Evolutionary conservation across 1,140 invertebrate species (phyloP).

Genomic region (Leucophenga varia): DNA sequence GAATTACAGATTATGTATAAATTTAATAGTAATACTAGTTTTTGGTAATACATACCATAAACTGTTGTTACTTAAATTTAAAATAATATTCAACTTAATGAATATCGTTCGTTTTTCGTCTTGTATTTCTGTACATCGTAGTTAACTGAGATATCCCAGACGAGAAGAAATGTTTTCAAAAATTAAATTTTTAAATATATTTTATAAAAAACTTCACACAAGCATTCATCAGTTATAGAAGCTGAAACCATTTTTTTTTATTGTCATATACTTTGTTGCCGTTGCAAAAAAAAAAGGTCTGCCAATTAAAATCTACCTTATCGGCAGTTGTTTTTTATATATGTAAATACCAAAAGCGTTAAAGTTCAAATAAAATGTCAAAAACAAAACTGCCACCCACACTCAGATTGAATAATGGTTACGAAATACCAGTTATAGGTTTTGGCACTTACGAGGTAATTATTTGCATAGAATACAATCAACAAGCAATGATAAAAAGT

Average conservation of each 20-base stretch:
- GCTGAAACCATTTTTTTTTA: background rate
- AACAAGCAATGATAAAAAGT: constrained; percentile 64
- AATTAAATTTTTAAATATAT: background rate
- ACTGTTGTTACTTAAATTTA: background rate
- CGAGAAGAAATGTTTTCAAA: background rate
- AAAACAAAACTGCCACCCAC: too few relatives aligned
- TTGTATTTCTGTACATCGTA: background rate
- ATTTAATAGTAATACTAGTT: constrained; percentile 61
- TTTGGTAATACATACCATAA: background rate
- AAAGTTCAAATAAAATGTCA: too few relatives aligned
- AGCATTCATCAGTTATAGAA: background rate
- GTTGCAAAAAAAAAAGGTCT: too few relatives aligned
- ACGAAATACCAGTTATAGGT: too few relatives aligned
- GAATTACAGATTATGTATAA: constrained; percentile 63
- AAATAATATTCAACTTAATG: too few relatives aligned
- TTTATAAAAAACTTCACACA: background rate
- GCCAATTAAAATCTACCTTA: too few relatives aligned
- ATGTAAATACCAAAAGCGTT: too few relatives aligned
- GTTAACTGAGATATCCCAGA: background rate
- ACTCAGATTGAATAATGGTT: too few relatives aligned
- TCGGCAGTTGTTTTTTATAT: too few relatives aligned
- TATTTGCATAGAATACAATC: constrained; percentile 58
- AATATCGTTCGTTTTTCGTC: too few relatives aligned
- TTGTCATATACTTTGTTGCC: too few relatives aligned
- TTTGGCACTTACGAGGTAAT: too few relatives aligned